Conservation (phyloP, 2,113 vertebrate genomes). For the Pterophyllum scalare region DNA sequence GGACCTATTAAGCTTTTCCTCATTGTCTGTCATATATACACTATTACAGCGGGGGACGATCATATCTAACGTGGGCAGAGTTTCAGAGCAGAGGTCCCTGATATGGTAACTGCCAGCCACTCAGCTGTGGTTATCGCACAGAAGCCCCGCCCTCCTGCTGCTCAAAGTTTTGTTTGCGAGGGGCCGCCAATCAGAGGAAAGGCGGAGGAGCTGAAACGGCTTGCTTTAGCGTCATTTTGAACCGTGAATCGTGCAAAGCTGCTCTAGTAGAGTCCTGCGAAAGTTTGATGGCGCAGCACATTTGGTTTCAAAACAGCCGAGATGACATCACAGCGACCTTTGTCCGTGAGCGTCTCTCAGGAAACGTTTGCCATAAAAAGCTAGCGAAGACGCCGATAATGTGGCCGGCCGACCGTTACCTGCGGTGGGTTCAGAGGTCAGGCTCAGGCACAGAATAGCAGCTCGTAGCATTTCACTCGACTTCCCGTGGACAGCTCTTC, state of each 20-base stretch:
- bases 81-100: not conserved
- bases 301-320: not conserved
- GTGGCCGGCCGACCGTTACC: not conserved
- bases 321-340: not conserved
- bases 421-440: not conserved
- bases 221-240: not conserved
- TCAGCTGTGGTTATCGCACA: not conserved
- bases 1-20: not conserved
- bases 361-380: not conserved
- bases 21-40: not conserved
- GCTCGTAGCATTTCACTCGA: not conserved
- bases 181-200: not conserved
- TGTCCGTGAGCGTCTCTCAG: not conserved
- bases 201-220: not conserved
- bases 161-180: not conserved
- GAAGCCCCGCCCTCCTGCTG: not conserved
- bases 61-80: not conserved
- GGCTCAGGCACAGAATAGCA: not conserved
- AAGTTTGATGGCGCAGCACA: not conserved
- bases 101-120: not conserved
- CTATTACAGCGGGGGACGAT: rapidly evolving
- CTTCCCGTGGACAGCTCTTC: not conserved
- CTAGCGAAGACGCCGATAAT: not conserved
- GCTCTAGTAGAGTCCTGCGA: not conserved
- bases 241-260: not conserved